A percentile compares a stretch with the other conserved stretches of the same genome.
Evolutionary conservation across 2,113 vertebrate genomes (phyloP).

Genomic region (Prietella phreatophila): DNA sequence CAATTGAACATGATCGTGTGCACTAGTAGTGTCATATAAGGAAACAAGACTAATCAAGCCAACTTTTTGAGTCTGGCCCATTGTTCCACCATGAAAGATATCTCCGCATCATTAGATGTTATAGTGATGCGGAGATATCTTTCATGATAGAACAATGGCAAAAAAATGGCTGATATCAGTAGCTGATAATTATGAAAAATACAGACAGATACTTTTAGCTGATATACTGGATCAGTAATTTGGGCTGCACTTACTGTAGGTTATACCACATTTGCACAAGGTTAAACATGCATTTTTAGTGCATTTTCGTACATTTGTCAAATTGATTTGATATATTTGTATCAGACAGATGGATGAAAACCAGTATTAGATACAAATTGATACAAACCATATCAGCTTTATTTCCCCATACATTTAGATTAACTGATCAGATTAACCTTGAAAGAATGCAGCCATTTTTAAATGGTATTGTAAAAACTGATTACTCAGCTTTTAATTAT

Average conservation of each 20-base stretch:
- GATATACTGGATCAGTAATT: neutral
- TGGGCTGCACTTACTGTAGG: neutral
- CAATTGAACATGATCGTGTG: neutral
- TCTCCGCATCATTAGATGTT: neutral
- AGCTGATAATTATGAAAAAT: neutral
- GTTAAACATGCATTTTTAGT: neutral
- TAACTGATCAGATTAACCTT: neutral
- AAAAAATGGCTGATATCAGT: neutral
- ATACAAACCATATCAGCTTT: neutral
- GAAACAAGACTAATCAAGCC: neutral
- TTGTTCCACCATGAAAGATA: neutral
- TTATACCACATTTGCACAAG: neutral
- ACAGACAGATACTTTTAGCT: neutral
- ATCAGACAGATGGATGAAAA: neutral
- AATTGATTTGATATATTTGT: neutral
- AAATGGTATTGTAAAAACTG: neutral
- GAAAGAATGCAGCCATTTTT: neutral
- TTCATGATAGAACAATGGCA: too few species aligned
- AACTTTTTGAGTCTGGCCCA: neutral
- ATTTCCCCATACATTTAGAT: neutral
- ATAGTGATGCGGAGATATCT: neutral
- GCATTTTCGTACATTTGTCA: neutral
- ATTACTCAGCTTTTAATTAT: neutral
- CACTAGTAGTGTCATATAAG: neutral
- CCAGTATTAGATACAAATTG: neutral